A percentile compares a stretch with the other conserved stretches of the same genome.
These are phyloP conservation scores for Onthophagus sagittarius DNA, from an alignment of 2,888 invertebrate species.

Conservation along the genomic window DNA sequence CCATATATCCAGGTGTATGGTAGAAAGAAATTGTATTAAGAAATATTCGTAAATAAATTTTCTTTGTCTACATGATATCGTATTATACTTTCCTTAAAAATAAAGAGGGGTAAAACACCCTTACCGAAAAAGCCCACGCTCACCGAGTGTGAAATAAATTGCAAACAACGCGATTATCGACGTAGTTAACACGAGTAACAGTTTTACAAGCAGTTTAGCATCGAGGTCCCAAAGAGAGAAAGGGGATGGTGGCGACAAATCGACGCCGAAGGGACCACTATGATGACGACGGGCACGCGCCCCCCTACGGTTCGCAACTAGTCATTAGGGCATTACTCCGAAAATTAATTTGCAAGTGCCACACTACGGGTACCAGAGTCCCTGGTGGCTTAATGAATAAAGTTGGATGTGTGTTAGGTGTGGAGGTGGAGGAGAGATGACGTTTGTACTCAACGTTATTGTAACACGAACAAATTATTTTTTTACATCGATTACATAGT, in stretches of 20 bases:
- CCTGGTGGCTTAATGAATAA: conserved; percentile 31
- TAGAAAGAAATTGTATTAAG: neutral
- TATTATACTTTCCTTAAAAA: neutral
- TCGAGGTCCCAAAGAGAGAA: conserved; percentile 16
- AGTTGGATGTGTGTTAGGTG: conserved; percentile 24
- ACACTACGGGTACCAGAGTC: conserved; percentile 22
- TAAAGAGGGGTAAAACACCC: neutral
- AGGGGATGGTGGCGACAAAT: conserved; percentile 19
- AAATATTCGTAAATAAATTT: neutral
- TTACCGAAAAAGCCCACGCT: neutral
- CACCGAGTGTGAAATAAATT: conserved; percentile 21
- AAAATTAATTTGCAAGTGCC: conserved; percentile 44
- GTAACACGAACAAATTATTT: neutral
- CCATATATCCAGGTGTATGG: neutral
- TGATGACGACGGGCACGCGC: conserved; percentile 33
- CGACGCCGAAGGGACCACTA: conserved; percentile 22
- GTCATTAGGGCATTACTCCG: conserved; percentile 47
- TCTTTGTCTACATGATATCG: neutral
- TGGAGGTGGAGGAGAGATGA: neutral
- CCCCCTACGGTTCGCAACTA: conserved; percentile 37
- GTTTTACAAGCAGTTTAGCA: conserved; percentile 25
- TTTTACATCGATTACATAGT: too few relatives aligned
- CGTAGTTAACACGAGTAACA: conserved; percentile 26
- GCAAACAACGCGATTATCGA: conserved; percentile 25
- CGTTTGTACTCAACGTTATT: neutral